A percentile compares a stretch with the other conserved stretches of the same genome.
Conservation (phyloP, 2,797 vertebrate genomes). For the Rallus crepitans region DNA sequence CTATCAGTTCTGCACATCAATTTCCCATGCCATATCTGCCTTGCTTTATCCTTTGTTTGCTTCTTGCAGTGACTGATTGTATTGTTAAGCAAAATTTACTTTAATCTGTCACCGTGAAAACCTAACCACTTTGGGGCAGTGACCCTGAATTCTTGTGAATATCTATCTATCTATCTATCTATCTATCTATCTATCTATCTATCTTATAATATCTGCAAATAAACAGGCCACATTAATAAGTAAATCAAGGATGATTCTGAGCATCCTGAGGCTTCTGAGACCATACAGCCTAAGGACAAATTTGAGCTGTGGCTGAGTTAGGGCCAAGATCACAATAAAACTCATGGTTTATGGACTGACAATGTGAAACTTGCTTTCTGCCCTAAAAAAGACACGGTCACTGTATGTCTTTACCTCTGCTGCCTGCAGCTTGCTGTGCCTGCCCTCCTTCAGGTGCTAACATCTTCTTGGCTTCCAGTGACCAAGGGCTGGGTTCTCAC, state of each 20-base stretch:
- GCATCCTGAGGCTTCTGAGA: neutral
- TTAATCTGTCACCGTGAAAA: neutral
- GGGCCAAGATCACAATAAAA: neutral
- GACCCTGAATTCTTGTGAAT: neutral
- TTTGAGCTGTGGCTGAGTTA: neutral
- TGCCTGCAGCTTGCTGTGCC: neutral
- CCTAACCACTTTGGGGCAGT: neutral
- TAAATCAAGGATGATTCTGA: neutral
- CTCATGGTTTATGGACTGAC: neutral
- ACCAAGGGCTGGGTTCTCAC: neutral
- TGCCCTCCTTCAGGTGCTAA: neutral
- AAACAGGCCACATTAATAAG: neutral
- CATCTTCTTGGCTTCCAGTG: neutral
- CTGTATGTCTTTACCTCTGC: neutral
- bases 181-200: no score
- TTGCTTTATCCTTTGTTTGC: conserved; percentile 12
- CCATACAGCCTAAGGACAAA: neutral
- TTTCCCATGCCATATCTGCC: neutral
- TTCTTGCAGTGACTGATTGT: neutral
- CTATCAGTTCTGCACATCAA: neutral
- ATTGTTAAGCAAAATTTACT: neutral
- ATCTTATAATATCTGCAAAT: neutral
- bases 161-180: neutral
- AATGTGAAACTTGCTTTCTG: neutral
- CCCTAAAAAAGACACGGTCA: neutral